Evolutionary conservation across 2,797 vertebrate species (phyloP).

Genomic region (Halcyon smyrnensis): DNA sequence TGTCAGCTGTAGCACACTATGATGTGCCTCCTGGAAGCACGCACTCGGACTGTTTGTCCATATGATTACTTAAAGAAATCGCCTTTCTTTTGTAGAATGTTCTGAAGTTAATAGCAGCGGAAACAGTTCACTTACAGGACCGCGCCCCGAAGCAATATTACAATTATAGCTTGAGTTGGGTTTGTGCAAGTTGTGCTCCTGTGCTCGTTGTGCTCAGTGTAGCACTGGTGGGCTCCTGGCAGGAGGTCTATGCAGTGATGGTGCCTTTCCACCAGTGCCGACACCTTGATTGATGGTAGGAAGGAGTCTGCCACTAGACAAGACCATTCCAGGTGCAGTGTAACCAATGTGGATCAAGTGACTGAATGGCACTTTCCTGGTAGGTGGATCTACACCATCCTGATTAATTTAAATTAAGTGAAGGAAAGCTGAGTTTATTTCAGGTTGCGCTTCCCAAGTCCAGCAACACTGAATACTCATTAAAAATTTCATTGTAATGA

Average conservation of each 20-base stretch:
- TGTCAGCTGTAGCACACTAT: not conserved
- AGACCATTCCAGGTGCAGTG: not conserved
- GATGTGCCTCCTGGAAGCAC: not conserved
- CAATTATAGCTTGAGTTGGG: not conserved
- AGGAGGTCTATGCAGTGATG: not conserved
- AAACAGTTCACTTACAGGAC: not conserved
- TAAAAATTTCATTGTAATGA: not conserved
- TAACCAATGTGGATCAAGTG: not conserved
- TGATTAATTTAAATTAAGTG: not conserved
- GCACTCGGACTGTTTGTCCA: not conserved
- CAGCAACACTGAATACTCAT: not conserved
- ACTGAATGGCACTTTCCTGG: not conserved
- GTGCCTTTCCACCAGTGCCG: rapidly evolving
- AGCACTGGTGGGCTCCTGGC: not conserved
- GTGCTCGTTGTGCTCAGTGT: rapidly evolving
- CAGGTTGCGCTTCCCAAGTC: not conserved
- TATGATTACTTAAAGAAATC: not conserved
- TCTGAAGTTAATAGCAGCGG: not conserved
- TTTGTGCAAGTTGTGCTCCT: not conserved
- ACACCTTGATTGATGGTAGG: no score
- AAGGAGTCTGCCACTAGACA: not conserved
- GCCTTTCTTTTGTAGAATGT: not conserved
- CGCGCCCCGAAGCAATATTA: not conserved
- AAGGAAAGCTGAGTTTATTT: not conserved
- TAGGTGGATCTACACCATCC: not conserved